Percentiles rank a stretch among this genome's conserved stretches.
phyloP scores from a whole-genome alignment of 2,113 vertebrate species.

The Fulmarus glacialis region DNA sequence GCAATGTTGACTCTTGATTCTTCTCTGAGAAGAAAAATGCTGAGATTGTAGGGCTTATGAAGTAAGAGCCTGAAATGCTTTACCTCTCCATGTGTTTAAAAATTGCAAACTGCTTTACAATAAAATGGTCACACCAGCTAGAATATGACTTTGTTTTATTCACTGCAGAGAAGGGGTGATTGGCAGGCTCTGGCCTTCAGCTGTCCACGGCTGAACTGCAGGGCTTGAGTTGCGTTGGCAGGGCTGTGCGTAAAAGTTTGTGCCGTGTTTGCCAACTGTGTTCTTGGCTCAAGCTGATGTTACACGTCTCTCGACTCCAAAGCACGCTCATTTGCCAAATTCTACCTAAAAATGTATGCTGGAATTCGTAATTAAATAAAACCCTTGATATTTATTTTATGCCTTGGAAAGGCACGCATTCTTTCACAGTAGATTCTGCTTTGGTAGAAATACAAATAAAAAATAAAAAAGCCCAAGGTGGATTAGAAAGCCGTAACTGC shows the following conservation, averaged over 20 bases:
- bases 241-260: background rate
- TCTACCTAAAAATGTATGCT: constrained; percentile 33
- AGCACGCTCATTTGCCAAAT: constrained; percentile 10
- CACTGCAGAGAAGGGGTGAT: background rate
- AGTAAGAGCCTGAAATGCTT: background rate
- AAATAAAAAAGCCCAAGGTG: background rate
- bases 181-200: background rate
- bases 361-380: constrained; percentile 57
- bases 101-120: background rate
- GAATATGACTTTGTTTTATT: background rate
- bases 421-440: background rate
- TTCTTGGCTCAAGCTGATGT: constrained; percentile 48
- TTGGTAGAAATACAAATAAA: background rate
- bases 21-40: background rate
- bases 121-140: background rate
- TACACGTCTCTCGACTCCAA: constrained; percentile 5
- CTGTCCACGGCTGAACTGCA: constrained; percentile 15
- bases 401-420: background rate
- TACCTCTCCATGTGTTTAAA: background rate
- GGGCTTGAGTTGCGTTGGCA: constrained; percentile 39
- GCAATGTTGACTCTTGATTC: background rate
- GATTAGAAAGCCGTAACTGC: background rate
- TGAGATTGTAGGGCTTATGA: background rate
- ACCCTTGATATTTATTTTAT: background rate
- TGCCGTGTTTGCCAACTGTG: constrained; percentile 15